Base-by-base conservation (phyloP, 2,113 vertebrate species). In the Podarcis raffonei region DNA sequence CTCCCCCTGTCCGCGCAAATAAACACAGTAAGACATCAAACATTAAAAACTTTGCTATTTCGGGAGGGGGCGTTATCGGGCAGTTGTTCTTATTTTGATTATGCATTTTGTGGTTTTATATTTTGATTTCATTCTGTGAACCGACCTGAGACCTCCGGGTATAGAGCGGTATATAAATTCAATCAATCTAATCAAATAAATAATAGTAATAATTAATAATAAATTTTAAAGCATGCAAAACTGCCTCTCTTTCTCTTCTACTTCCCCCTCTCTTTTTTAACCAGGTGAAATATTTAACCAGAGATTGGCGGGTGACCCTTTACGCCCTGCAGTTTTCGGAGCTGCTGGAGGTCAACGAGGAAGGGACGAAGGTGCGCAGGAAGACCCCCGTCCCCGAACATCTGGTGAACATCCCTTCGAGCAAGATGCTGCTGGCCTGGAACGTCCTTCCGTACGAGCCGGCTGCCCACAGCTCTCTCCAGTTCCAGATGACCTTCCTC, bases 221-320 rank as follows among this genome's bases (percentile, higher is more conserved):
- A 48, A 9, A 11, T 48, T 48, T 25, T 62, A 8, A 30, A 35
- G 4, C 0, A 0, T 0, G 86, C 42, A 68, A 65, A 0, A 0
- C 3, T 1, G 20, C 0, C 3, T 4, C 18, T 42, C 23, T 8
- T 8, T 11, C 6, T 3, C 57, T 30, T 0, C 22, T 57, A 15
- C 7, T 23, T 23, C 18, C 53, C 18, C 32, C 62, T 83, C 0
- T 23, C 0, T 27, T 23, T 30, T 0, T 0, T 88, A 39, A 48
- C 2, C 86, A 98, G 97, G 97, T 98, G 93, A 97, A 97, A 84
- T 96, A 95, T 88, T 95, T 98, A 86, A 98, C 97, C 0, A 94
- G 95, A 0, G 95, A 98, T 94, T 98, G 98, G 98, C 89, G 92
- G 59, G 91, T 96, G 89, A 98, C 97, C 0, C 94, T 97, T 30